A percentile compares a stretch with the other conserved stretches of the same genome.
phyloP scores from a whole-genome alignment of 2,888 invertebrate genomes.

The Cataglyphis albicans region DNA sequence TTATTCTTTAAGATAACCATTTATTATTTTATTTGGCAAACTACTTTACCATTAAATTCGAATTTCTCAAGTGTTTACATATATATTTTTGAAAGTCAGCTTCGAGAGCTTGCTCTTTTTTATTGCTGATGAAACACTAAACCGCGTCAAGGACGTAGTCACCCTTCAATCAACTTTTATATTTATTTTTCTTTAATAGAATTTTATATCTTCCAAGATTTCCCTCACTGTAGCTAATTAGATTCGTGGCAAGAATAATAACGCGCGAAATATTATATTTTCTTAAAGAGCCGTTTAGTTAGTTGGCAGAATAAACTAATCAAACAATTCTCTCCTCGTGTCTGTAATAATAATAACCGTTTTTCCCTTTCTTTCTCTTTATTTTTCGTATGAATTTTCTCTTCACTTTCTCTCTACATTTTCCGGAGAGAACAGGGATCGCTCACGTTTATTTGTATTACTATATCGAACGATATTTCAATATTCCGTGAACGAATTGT shows the following conservation, averaged over 20 bases:
- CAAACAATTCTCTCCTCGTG: not conserved
- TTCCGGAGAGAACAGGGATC: not conserved
- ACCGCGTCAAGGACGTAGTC: not conserved
- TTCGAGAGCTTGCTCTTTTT: conserved; percentile 25
- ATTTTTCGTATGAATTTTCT: conserved; percentile 5
- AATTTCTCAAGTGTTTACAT: not conserved
- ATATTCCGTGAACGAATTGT: conserved; percentile 13
- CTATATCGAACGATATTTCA: conserved; percentile 18
- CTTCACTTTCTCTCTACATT: conserved; percentile 6
- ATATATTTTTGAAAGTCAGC: conserved; percentile 9
- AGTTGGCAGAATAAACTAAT: not conserved
- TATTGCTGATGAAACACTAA: conserved; percentile 15
- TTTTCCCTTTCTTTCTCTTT: not conserved
- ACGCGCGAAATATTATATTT: conserved; percentile 22
- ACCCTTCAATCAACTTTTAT: not conserved
- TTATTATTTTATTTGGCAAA: conserved; percentile 8
- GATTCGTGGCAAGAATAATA: conserved; percentile 11
- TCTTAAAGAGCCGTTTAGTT: conserved; percentile 11
- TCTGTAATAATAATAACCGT: conserved; percentile 10
- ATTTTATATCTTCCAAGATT: conserved; percentile 9
- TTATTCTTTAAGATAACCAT: not conserved
- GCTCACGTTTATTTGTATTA: conserved; percentile 23
- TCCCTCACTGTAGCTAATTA: not conserved
- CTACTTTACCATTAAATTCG: not conserved
- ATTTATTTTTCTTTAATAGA: conserved; percentile 30